These are phyloP conservation scores for Pelodytes ibericus DNA, from an alignment of 2,797 vertebrate genomes.

Conservation along the genomic window DNA sequence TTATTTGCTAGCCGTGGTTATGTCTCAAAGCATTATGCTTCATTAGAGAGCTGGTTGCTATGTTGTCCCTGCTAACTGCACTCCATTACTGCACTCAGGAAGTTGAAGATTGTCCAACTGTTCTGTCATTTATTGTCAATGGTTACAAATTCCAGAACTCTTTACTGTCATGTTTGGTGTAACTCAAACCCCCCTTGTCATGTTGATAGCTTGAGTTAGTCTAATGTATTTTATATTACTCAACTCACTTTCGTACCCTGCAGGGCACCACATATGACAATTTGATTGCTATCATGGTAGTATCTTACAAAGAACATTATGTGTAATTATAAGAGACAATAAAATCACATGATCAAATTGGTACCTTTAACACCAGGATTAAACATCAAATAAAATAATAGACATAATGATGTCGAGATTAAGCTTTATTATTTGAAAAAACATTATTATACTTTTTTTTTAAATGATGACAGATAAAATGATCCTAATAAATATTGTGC, in stretches of 20 bases:
- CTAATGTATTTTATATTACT: slow-evolving; percentile 87
- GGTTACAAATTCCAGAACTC: slow-evolving; percentile 60
- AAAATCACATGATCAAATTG: slow-evolving; percentile 95
- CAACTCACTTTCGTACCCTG: slow-evolving; percentile 80
- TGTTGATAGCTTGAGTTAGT: slow-evolving; percentile 82
- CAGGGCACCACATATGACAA: slow-evolving; percentile 83
- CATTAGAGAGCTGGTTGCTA: neutral
- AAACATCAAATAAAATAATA: slow-evolving; percentile 98
- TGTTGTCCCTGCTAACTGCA: slow-evolving; percentile 25
- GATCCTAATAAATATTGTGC: no score
- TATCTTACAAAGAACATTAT: slow-evolving; percentile 94
- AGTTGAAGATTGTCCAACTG: slow-evolving; percentile 74
- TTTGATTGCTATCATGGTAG: slow-evolving; percentile 84
- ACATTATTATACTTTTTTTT: no score
- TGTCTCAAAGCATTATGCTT: slow-evolving; percentile 2
- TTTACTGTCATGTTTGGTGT: slow-evolving; percentile 73
- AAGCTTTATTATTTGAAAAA: slow-evolving; percentile 68
- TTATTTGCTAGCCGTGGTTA: neutral
- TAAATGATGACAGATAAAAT: no score
- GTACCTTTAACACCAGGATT: slow-evolving; percentile 92
- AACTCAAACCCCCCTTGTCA: slow-evolving; percentile 83
- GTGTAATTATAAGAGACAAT: slow-evolving; percentile 97
- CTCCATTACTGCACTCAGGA: slow-evolving; percentile 66
- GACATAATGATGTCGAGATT: slow-evolving; percentile 95
- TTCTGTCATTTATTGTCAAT: slow-evolving; percentile 70